A percentile compares a stretch with the other conserved stretches of the same genome.
Conservation (phyloP, 2,797 vertebrate species). For the Margarornis squamiger region DNA sequence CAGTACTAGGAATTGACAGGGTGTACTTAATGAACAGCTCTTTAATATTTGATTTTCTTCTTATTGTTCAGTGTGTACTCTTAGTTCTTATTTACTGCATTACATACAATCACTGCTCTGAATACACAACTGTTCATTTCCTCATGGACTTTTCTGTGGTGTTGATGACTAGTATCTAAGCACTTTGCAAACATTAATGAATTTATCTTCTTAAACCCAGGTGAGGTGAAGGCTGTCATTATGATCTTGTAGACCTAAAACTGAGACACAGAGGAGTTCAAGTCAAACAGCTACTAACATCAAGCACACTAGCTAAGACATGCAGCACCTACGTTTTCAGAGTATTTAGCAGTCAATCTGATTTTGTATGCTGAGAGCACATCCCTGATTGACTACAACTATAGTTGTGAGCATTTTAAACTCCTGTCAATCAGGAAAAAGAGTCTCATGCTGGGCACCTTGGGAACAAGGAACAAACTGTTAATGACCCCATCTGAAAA, state of each 20-base stretch:
- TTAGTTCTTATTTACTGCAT: neutral
- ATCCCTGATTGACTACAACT: neutral
- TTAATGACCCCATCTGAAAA: neutral
- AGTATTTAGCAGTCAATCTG: neutral
- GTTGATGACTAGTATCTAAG: neutral
- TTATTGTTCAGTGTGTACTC: neutral
- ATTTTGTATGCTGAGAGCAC: neutral
- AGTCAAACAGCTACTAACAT: neutral
- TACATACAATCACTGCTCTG: neutral
- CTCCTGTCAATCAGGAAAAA: constrained; percentile 2
- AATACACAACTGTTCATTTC: neutral
- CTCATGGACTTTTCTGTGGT: neutral
- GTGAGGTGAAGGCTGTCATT: neutral
- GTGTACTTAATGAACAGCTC: neutral
- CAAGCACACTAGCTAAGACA: neutral
- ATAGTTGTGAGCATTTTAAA: neutral
- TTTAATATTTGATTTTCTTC: constrained; percentile 16
- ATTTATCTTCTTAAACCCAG: neutral
- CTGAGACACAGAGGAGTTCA: neutral
- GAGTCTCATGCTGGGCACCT: neutral
- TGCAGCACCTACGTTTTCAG: neutral
- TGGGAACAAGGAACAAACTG: neutral
- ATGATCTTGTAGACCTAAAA: neutral
- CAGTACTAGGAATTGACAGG: neutral
- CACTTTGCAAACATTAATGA: neutral